These are phyloP conservation scores for Planiliza haematocheilus DNA, from an alignment of 2,113 vertebrate species.

Conservation along the genomic window DNA sequence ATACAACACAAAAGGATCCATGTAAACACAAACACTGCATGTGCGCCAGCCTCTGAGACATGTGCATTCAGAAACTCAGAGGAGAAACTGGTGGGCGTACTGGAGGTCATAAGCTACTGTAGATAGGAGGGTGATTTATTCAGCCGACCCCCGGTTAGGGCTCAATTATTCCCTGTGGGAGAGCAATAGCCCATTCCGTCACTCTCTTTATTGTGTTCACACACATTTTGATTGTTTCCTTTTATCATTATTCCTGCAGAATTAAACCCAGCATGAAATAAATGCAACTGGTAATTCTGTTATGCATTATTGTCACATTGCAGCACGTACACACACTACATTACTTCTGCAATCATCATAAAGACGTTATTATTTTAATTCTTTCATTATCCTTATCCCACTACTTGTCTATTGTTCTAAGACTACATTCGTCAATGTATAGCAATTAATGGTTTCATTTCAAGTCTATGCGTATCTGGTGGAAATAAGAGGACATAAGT, in stretches of 20 bases:
- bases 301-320: constrained; percentile 79
- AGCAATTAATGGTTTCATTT: constrained; percentile 54
- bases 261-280: constrained; percentile 85
- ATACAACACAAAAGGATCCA: neutral
- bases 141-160: constrained; percentile 70
- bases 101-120: constrained; percentile 68
- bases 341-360: constrained; percentile 73
- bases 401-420: constrained; percentile 31
- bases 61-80: constrained; percentile 23
- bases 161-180: constrained; percentile 80
- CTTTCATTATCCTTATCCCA: constrained; percentile 59
- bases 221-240: constrained; percentile 82
- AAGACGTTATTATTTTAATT: constrained; percentile 67
- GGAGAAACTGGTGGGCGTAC: constrained; percentile 41
- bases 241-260: constrained; percentile 83
- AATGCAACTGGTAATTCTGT: constrained; percentile 80
- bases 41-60: neutral
- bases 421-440: constrained; percentile 61
- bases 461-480: constrained; percentile 31
- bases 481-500: constrained; percentile 38
- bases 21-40: constrained; percentile 6
- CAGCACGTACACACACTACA: constrained; percentile 48
- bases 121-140: constrained; percentile 77
- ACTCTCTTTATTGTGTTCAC: constrained; percentile 77
- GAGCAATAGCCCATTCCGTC: constrained; percentile 72